These are phyloP conservation scores for Heteromyza rotundicornis DNA, from an alignment of 2,888 invertebrate species.

Conservation along the genomic window DNA sequence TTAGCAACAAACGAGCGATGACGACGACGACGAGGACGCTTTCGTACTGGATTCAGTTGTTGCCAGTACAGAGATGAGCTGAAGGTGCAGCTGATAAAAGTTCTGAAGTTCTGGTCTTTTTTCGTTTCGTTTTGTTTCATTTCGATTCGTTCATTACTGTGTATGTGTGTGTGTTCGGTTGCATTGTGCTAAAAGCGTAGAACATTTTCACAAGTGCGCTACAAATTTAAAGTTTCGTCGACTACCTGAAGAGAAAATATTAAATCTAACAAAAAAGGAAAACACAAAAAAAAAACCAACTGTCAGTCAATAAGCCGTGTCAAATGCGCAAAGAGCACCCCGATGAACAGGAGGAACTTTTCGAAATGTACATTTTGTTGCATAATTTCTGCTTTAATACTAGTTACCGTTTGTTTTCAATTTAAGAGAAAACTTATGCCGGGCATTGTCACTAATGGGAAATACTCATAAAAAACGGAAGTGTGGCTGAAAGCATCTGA, in stretches of 20 bases:
- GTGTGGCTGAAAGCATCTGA: background rate
- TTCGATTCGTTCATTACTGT: background rate
- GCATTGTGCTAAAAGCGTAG: slow-evolving; percentile 4
- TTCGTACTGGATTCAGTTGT: background rate
- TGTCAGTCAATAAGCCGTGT: slow-evolving; percentile 28
- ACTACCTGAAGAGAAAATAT: slow-evolving; percentile 40
- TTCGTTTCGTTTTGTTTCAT: background rate
- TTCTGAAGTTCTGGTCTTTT: background rate
- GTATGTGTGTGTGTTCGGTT: too few species aligned
- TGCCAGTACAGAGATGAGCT: background rate
- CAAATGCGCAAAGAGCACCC: slow-evolving; percentile 21
- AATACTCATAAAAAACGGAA: background rate
- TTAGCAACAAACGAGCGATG: slow-evolving; percentile 53
- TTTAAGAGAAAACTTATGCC: background rate
- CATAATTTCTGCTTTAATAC: slow-evolving; percentile 3
- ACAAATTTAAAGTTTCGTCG: slow-evolving; percentile 52
- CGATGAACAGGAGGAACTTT: slow-evolving; percentile 15
- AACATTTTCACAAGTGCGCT: slow-evolving; percentile 41
- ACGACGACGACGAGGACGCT: slow-evolving; percentile 21
- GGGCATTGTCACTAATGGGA: slow-evolving; percentile 5
- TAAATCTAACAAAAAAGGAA: slow-evolving; percentile 26
- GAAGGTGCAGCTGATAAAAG: slow-evolving; percentile 16
- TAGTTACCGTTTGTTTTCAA: background rate
- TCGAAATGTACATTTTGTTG: slow-evolving; percentile 5
- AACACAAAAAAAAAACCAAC: too few species aligned